Base-by-base conservation (phyloP, 2,888 invertebrate genomes). In the Oxyteleia sp. region DNA sequence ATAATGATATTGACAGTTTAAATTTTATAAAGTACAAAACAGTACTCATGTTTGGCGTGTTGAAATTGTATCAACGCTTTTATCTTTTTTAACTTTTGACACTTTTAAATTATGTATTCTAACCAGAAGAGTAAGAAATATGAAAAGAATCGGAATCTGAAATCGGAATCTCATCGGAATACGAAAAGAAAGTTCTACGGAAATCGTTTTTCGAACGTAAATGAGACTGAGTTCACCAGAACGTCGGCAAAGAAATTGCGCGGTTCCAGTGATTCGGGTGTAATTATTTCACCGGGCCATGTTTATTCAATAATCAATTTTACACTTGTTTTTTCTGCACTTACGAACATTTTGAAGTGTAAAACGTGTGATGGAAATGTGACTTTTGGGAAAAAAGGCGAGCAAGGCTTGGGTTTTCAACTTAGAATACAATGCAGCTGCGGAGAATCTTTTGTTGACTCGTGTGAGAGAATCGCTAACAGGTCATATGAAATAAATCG, bases 231-330 rank as follows among this genome's bases (percentile, higher is more conserved):
- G 2, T 61, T 26, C 4, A 23, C 11, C n/a, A 59, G 41, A n/a
- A 41, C 59, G 4, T 59, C 59, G 18, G 20, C 41, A 7, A 59
- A 18, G 26, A 59, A 59, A 59, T 59, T 59, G 94, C 59, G 13
- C 23, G 18, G 92, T 93, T 16, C 94, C 95, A 85, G 94, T 94
- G 68, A 94, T 95, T 0, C 92, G 96, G 35, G 94, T 13, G 59
- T 59, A 1, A 59, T 38, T 38, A 11, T 43, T 63, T 26, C 29
- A 29, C 18, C 23, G 13, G n/a, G 23, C 5, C 2, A 5, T 23
- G 23, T 23, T 5, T 23, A 4, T 23, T 23, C 23, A 23, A 2
- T 23, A 4, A 23, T 23, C 3, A 23, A 23, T 23, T 23, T 23
- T 32, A 32, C 32, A 32, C 32, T 32, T 32, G 47, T 47, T 47